phyloP scores from a whole-genome alignment of 1,140 invertebrate genomes.

The Halyomorpha halys region DNA sequence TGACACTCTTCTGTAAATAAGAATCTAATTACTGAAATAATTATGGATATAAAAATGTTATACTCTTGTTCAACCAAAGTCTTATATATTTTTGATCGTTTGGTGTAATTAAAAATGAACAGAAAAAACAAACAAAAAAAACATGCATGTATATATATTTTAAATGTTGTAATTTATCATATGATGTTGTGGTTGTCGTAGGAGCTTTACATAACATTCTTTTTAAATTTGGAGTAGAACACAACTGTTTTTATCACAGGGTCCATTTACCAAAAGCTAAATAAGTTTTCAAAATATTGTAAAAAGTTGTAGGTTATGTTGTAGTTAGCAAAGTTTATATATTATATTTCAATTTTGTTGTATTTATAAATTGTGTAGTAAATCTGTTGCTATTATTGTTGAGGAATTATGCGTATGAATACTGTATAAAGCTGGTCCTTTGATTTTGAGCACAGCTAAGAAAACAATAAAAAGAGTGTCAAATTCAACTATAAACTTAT shows the following conservation, averaged over 20 bases:
- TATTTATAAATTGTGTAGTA: background rate
- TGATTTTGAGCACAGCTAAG: background rate
- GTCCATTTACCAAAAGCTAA: constrained; percentile 8
- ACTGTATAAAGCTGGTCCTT: background rate
- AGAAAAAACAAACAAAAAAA: background rate
- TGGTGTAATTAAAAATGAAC: background rate
- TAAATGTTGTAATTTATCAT: background rate
- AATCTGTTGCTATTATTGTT: background rate
- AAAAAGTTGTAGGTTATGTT: background rate
- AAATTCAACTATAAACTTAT: no score
- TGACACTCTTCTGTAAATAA: no score
- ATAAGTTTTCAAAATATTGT: background rate
- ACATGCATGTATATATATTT: background rate
- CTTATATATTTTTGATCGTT: background rate
- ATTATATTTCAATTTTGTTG: background rate
- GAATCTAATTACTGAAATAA: no score
- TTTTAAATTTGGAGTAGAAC: constrained; percentile 8
- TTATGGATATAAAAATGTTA: no score
- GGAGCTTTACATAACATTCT: background rate
- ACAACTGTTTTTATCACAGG: constrained; percentile 32
- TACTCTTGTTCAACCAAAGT: background rate
- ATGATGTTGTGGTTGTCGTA: background rate
- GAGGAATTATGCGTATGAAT: background rate
- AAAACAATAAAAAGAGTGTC: no score
- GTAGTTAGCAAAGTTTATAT: background rate